Conservation (phyloP, 2,888 invertebrate genomes). For the Ormia ochracea region DNA sequence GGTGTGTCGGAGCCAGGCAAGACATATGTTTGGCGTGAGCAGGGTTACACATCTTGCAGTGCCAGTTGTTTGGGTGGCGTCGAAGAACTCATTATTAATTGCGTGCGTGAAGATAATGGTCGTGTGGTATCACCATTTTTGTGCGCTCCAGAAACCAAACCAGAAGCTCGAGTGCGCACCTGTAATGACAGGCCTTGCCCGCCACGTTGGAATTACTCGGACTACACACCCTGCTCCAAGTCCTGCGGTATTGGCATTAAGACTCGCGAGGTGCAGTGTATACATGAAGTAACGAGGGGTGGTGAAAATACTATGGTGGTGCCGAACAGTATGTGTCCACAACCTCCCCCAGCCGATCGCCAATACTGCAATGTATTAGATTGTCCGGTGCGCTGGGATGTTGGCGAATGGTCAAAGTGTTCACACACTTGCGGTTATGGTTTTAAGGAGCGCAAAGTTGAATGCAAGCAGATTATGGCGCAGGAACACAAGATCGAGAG, state of each 20-base stretch:
- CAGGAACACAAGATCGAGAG: constrained; percentile 92
- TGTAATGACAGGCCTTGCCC: constrained; percentile 98
- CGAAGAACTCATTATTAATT: constrained; percentile 91
- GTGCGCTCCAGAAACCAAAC: constrained; percentile 91
- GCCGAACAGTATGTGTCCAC: constrained; percentile 93
- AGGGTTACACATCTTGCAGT: constrained; percentile 94
- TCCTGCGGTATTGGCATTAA: constrained; percentile 96
- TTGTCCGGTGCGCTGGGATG: constrained; percentile 93
- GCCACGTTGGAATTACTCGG: constrained; percentile 94
- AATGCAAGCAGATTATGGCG: constrained; percentile 95
- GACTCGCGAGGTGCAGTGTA: constrained; percentile 84
- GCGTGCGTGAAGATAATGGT: constrained; percentile 90
- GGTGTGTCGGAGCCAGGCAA: constrained; percentile 86
- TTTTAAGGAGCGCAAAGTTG: constrained; percentile 86
- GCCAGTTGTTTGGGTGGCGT: constrained; percentile 94
- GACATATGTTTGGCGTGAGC: constrained; percentile 92
- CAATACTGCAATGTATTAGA: constrained; percentile 95
- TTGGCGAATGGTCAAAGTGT: constrained; percentile 93
- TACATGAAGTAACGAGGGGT: constrained; percentile 86
- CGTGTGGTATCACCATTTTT: constrained; percentile 91
- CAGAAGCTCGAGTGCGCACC: constrained; percentile 90
- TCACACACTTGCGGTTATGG: constrained; percentile 95
- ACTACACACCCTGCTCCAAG: constrained; percentile 92
- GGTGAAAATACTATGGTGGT: constrained; percentile 93
- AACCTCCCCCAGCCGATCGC: constrained; percentile 91